These are phyloP conservation scores for Dendroctonus valens DNA, from an alignment of 1,140 invertebrate genomes.

Conservation along the genomic window DNA sequence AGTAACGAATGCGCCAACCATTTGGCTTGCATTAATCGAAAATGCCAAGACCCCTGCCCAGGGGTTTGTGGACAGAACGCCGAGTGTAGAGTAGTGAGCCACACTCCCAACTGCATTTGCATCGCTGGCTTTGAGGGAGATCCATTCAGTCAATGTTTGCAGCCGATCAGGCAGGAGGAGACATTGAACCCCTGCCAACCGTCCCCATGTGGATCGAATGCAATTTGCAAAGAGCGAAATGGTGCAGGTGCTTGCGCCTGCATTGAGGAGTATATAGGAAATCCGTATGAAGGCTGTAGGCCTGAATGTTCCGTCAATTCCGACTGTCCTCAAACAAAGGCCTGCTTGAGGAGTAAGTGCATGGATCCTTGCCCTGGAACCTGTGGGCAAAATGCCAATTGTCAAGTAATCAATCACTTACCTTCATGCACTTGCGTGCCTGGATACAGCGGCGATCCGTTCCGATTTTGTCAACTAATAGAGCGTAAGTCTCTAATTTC, in stretches of 20 bases:
- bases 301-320: constrained; percentile 76
- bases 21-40: constrained; percentile 65
- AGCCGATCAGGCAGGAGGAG: constrained; percentile 46
- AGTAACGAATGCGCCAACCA: constrained; percentile 62
- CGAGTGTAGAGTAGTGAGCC: constrained; percentile 67
- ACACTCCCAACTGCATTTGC: constrained; percentile 71
- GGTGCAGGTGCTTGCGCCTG: constrained; percentile 67
- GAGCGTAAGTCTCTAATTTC: constrained; percentile 53
- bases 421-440: constrained; percentile 73
- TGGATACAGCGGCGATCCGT: constrained; percentile 77
- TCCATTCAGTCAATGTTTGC: constrained; percentile 67
- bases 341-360: constrained; percentile 80
- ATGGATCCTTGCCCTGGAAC: constrained; percentile 78
- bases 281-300: constrained; percentile 71
- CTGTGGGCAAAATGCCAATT: constrained; percentile 75
- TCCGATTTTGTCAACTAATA: constrained; percentile 67
- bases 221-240: constrained; percentile 61
- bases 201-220: constrained; percentile 67
- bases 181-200: constrained; percentile 58
- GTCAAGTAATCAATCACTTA: constrained; percentile 75
- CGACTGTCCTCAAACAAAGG: constrained; percentile 73
- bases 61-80: constrained; percentile 78
- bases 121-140: constrained; percentile 80
- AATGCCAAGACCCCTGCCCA: constrained; percentile 73
- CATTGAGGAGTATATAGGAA: constrained; percentile 65